Base-by-base conservation (phyloP, 2,113 vertebrate genomes). In the Takifugu bimaculatus region DNA sequence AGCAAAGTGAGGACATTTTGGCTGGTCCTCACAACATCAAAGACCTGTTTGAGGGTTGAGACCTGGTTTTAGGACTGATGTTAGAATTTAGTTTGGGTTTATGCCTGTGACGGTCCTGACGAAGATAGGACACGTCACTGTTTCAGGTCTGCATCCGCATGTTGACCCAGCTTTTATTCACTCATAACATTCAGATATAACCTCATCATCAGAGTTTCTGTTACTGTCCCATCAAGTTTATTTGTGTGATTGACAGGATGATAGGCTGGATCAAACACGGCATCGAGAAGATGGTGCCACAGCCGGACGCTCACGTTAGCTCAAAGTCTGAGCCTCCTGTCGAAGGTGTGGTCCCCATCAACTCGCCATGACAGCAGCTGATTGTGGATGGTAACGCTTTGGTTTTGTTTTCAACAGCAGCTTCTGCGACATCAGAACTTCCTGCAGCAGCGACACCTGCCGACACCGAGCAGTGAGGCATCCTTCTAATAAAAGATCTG, bases 261-360 rank as follows among this genome's bases (percentile, higher is more conserved):
- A 83, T 91, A 0, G 77, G 82, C 1, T 91, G 90, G 90, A 65
- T 92, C 20, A 92, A 90, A 62, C 84, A 87, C 0, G 83, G 87
- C 0, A 74, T 92, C 0, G 90, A 85, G 77, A 91, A 87, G 65
- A 79, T 91, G 43, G 76, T 92, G 39, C 90, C 91, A 25, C 88
- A 90, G 50, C 90, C 90, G 3, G 83, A 80, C 72, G 32, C 42
- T 4, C 62, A 26, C 11, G 53, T 54, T 15, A 39, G 10, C 11
- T 42, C 76, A 43, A 80, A 82, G 28, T 51, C 67, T 14, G 82
- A 80, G 29, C 53, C 72, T 50, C 15, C 64, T 0, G 0, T 45
- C 5, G 60, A 68, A 84, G 81, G 84, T 81, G n/a, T 6, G 26
- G 55, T 39, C 35, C 3, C 7, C 35, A 9, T 11, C 35, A 9